Conservation (phyloP, 92 coral and sea anemone genomes). For the Actinernus sp. region DNA sequence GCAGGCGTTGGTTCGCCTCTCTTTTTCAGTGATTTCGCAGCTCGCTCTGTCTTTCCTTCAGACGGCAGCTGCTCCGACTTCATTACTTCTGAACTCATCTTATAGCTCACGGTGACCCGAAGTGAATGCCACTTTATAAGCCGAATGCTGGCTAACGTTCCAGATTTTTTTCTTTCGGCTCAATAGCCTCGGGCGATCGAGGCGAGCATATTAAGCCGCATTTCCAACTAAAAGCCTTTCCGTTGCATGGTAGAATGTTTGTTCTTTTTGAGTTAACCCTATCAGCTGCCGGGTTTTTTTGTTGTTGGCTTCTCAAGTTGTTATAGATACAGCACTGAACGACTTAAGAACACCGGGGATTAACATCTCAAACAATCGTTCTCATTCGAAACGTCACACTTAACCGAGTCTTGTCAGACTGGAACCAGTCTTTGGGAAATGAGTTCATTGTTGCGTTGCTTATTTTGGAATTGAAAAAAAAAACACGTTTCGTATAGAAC, state of each 20-base stretch:
- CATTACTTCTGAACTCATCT: constrained; percentile 42
- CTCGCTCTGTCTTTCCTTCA: constrained; percentile 62
- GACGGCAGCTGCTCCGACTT: constrained; percentile 10
- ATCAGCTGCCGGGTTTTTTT: too few species aligned
- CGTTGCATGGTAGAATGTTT: too few species aligned
- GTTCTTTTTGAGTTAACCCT: too few species aligned
- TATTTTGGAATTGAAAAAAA: too few species aligned
- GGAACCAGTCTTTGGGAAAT: not conserved
- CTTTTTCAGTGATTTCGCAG: constrained; percentile 66
- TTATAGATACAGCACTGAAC: not conserved
- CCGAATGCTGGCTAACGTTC: too few species aligned
- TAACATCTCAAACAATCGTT: not conserved
- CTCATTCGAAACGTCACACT: not conserved
- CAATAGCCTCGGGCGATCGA: too few species aligned
- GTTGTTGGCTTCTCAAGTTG: not conserved
- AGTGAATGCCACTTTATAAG: too few species aligned
- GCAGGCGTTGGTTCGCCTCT: constrained; percentile 40
- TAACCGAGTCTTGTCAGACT: not conserved
- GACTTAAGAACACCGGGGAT: not conserved
- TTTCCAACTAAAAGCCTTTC: too few species aligned
- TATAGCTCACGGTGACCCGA: not conserved
- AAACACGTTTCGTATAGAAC: too few species aligned
- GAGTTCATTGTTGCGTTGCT: not conserved
- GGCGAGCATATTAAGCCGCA: too few species aligned
- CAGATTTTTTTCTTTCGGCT: too few species aligned